Conservation (phyloP, 2,113 vertebrate genomes). For the Echinops telfairi region DNA sequence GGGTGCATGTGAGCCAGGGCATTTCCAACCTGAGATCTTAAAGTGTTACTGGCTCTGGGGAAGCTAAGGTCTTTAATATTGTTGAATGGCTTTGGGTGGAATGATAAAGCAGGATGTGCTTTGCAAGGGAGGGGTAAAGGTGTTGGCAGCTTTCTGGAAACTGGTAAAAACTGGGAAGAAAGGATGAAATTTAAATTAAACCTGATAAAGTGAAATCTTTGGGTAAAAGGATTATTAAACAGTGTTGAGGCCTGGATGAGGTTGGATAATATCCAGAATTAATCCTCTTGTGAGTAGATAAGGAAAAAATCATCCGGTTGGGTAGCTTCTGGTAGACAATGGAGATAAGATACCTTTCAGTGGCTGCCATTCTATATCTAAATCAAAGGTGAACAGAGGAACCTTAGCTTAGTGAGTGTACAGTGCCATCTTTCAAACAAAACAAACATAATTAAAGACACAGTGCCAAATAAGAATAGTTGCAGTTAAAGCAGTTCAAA, state of each 20-base stretch:
- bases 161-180: slow-evolving; percentile 42
- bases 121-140: slow-evolving; percentile 22
- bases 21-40: slow-evolving; percentile 8
- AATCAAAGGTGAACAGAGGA: slow-evolving; percentile 31
- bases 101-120: not conserved
- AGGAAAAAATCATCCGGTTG: not conserved
- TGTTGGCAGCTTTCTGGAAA: slow-evolving; percentile 10
- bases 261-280: slow-evolving; percentile 31
- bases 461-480: slow-evolving; percentile 10
- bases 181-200: slow-evolving; percentile 30
- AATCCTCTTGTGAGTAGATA: not conserved
- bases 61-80: not conserved
- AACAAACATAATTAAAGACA: slow-evolving; percentile 28
- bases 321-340: not conserved
- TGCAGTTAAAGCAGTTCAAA: slow-evolving; percentile 27
- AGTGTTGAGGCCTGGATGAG: not conserved
- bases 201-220: not conserved
- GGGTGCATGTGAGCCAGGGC: not conserved
- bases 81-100: slow-evolving; percentile 4
- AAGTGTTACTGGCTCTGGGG: not conserved
- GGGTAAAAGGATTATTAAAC: not conserved
- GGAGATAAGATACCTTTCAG: not conserved
- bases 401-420: not conserved
- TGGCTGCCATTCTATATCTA: not conserved
- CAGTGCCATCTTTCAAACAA: not conserved